A percentile compares a stretch with the other conserved stretches of the same genome.
Evolutionary conservation across 2,888 invertebrate species (phyloP).

Genomic region (Choreutis nemorana): DNA sequence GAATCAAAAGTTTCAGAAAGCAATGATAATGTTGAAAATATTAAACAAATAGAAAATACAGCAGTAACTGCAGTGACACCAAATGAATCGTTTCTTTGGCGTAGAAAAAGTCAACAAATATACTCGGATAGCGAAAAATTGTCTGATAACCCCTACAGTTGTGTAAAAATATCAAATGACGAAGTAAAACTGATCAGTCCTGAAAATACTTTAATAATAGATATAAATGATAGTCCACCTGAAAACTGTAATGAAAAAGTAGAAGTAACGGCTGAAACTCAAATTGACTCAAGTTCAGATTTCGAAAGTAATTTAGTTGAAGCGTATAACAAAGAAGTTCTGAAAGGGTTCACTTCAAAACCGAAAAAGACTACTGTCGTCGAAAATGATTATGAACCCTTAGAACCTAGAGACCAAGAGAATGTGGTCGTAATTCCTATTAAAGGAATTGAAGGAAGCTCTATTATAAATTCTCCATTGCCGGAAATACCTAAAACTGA

Average conservation of each 20-base stretch:
- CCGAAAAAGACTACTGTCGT: constrained; percentile 24
- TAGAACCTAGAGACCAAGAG: constrained; percentile 40
- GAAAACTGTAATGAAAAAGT: constrained; percentile 15
- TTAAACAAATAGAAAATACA: constrained; percentile 24
- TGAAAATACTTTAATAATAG: constrained; percentile 21
- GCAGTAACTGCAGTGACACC: constrained; percentile 56
- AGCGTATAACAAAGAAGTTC: constrained; percentile 50
- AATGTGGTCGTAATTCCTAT: constrained; percentile 42
- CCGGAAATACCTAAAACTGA: constrained; percentile 51
- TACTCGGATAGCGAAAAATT: constrained; percentile 46
- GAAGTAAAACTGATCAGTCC: constrained; percentile 23
- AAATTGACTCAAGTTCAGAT: constrained; percentile 32
- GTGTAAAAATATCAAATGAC: constrained; percentile 33
- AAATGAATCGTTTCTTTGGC: constrained; percentile 73
- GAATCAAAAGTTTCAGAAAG: constrained; percentile 8
- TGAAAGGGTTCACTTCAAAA: constrained; percentile 39
- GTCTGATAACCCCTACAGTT: constrained; percentile 41
- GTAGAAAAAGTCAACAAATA: constrained; percentile 53
- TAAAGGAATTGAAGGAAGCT: constrained; percentile 31
- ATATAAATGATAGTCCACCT: constrained; percentile 33
- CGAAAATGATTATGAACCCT: constrained; percentile 55
- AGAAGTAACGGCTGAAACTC: too few species aligned
- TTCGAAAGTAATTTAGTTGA: constrained; percentile 54
- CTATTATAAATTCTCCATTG: constrained; percentile 56
- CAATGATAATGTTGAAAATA: constrained; percentile 11